A percentile compares a stretch with the other conserved stretches of the same genome.
Evolutionary conservation across 2,888 invertebrate genomes (phyloP).

Genomic region (Limenitis camilla): DNA sequence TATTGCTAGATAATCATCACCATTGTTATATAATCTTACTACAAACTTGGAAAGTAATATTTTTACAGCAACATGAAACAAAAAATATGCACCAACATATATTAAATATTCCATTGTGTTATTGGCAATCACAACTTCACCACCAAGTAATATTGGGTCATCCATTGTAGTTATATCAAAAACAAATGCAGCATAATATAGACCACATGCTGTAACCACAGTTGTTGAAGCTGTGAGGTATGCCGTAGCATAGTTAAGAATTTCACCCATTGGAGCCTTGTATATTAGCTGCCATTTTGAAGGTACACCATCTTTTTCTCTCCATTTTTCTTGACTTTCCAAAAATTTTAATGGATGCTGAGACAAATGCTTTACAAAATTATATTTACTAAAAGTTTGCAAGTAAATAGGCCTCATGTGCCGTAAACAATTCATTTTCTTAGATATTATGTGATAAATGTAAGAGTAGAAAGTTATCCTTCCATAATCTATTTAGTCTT

Average conservation of each 20-base stretch:
- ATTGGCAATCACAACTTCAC: slow-evolving; percentile 54
- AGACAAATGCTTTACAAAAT: slow-evolving; percentile 34
- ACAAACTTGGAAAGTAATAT: slow-evolving; percentile 57
- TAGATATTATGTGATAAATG: not conserved
- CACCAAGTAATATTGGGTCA: slow-evolving; percentile 47
- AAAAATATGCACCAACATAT: slow-evolving; percentile 51
- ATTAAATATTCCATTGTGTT: slow-evolving; percentile 48
- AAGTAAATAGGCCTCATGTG: slow-evolving; percentile 33
- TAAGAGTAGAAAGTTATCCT: not conserved
- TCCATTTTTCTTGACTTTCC: slow-evolving; percentile 53
- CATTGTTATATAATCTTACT: slow-evolving; percentile 54
- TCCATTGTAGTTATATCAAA: slow-evolving; percentile 43
- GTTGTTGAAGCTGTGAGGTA: slow-evolving; percentile 51
- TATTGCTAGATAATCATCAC: slow-evolving; percentile 59
- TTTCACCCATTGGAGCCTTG: slow-evolving; percentile 59
- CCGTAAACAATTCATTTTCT: slow-evolving; percentile 45
- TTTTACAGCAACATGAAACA: slow-evolving; percentile 51
- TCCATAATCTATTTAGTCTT: not conserved
- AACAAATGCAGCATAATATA: slow-evolving; percentile 49
- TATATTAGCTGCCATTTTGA: slow-evolving; percentile 57
- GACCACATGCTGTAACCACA: slow-evolving; percentile 31
- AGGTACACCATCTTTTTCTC: slow-evolving; percentile 47
- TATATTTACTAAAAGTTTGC: slow-evolving; percentile 32
- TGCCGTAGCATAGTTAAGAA: slow-evolving; percentile 42
- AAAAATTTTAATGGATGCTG: slow-evolving; percentile 50